Evolutionary conservation across 2,888 invertebrate species (phyloP).

Genomic region (Chelonus formosanus): DNA sequence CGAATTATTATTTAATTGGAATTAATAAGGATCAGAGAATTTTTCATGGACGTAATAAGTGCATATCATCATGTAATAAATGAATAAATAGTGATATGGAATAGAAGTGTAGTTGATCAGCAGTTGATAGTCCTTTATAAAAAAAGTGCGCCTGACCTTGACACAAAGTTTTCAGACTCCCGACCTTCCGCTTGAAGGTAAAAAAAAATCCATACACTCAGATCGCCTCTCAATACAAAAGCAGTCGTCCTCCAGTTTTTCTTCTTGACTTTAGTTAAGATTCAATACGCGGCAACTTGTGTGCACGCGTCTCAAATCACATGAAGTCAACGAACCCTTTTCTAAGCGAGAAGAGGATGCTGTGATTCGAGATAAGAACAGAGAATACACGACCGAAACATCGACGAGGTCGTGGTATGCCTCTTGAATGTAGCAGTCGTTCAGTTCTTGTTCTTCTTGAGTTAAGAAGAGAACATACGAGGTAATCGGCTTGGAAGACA

Average conservation of each 20-base stretch:
- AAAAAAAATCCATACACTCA: not conserved
- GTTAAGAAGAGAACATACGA: slow-evolving; percentile 21
- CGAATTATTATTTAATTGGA: too few species aligned
- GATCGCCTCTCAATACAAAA: not conserved
- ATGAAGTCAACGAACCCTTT: slow-evolving; percentile 45
- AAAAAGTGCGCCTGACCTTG: slow-evolving; percentile 29
- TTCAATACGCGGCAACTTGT: slow-evolving; percentile 6
- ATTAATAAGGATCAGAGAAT: too few species aligned
- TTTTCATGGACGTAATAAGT: too few species aligned
- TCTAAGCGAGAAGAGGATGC: slow-evolving; percentile 28
- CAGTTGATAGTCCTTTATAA: not conserved
- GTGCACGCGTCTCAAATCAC: slow-evolving; percentile 10
- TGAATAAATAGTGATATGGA: not conserved
- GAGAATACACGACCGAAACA: slow-evolving; percentile 37
- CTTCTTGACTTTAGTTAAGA: slow-evolving; percentile 10
- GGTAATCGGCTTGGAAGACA: slow-evolving; percentile 9
- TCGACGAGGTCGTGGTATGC: slow-evolving; percentile 47
- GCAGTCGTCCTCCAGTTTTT: slow-evolving; percentile 17
- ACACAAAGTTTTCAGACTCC: slow-evolving; percentile 23
- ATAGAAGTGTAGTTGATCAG: not conserved
- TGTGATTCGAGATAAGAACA: slow-evolving; percentile 5
- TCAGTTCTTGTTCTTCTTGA: slow-evolving; percentile 12
- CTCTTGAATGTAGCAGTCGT: slow-evolving; percentile 10
- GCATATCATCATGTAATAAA: not conserved
- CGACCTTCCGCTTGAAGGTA: slow-evolving; percentile 28